Percentiles rank a stretch among this genome's conserved stretches.
phyloP scores from a whole-genome alignment of 2,888 invertebrate genomes.

The Zeuzera pyrina region DNA sequence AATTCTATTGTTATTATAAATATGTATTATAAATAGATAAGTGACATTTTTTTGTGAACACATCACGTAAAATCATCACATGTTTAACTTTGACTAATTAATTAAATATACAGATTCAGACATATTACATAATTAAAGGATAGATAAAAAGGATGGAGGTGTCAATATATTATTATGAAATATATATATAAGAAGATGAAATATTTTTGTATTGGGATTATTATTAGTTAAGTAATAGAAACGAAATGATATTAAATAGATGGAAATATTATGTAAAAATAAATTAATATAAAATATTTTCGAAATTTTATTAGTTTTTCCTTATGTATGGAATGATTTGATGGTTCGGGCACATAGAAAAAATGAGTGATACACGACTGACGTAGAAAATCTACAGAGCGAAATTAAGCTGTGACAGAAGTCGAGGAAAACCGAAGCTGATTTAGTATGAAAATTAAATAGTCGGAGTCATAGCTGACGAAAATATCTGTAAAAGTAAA shows the following conservation, averaged over 20 bases:
- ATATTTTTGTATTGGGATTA: conserved; percentile 72
- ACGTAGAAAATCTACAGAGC: no score
- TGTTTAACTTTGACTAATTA: not conserved
- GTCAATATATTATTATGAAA: conserved; percentile 53
- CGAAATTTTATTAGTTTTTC: conserved; percentile 13
- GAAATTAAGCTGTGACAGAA: no score
- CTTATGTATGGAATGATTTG: no score
- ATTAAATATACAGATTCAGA: conserved; percentile 13
- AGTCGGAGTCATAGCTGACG: no score
- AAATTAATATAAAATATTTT: conserved; percentile 45
- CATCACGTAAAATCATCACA: not conserved
- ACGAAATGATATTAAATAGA: conserved; percentile 57
- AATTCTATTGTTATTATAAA: conserved; percentile 15
- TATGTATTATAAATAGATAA: conserved; percentile 11
- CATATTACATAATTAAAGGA: conserved; percentile 12
- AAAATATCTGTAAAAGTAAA: no score
- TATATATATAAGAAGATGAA: conserved; percentile 54
- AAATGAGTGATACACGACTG: no score
- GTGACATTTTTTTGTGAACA: conserved; percentile 9
- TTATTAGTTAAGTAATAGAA: conserved; percentile 48
- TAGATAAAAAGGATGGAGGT: conserved; percentile 51
- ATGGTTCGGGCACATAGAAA: no score
- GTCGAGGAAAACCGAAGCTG: no score
- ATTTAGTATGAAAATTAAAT: no score
- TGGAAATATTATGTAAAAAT: conserved; percentile 60